Base-by-base conservation (phyloP, 53 echinoderm and acorn worm species). In the Paracentrotus lividus region DNA sequence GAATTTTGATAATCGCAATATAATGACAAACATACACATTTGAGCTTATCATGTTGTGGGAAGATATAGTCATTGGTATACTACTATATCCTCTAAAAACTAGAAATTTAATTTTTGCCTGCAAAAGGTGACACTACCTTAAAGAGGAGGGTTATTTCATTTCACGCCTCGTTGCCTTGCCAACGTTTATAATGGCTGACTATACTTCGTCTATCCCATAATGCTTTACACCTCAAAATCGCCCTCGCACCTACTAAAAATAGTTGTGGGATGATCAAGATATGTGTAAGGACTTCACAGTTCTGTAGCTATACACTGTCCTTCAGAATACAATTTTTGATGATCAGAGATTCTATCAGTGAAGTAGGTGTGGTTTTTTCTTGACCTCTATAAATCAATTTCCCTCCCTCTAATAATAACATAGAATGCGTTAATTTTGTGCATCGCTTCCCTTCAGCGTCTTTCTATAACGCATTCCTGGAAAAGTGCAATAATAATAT, bases 101-200 rank as follows among this genome's bases (percentile, higher is more conserved):
- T n/a, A n/a, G n/a, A n/a, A n/a, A n/a, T n/a, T n/a, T n/a, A n/a
- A n/a, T n/a, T n/a, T n/a, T n/a, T n/a, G n/a, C n/a, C n/a, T n/a
- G n/a, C n/a, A n/a, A n/a, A n/a, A n/a, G n/a, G n/a, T n/a, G n/a
- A n/a, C n/a, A n/a, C n/a, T n/a, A n/a, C n/a, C n/a, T n/a, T n/a
- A n/a, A 47, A n/a, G 4, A 27, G 12, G 47, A 47, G 81, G 44
- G 81, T 81, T 81, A 81, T 81, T 81, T 47, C 81, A 81, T 81
- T 81, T 81, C 81, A 47, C 47, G 81, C 81, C 81, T 45, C 81
- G 49, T 81, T 47, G 21, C 81, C n/a, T 81, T 45, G n/a, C 81
- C 47, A 81, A 47, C 81, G n/a, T n/a, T 47, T 47, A 44, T 81
- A 81, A 81, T 81, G 81, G 47, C 81, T 47, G 8, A 44, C 8